Conservation (phyloP, 2,888 invertebrate species). For the Seira ritae region DNA sequence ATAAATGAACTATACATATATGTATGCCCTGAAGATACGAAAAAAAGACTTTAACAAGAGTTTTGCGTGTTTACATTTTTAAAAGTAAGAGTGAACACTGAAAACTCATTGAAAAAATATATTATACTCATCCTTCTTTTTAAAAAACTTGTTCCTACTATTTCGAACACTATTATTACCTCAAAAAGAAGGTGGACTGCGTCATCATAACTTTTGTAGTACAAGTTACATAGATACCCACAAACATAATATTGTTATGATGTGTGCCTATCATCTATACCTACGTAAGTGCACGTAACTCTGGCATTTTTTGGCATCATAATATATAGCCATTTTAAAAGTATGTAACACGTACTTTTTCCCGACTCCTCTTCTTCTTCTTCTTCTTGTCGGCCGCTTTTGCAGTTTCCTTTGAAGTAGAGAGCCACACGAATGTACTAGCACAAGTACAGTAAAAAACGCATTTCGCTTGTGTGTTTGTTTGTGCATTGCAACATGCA, state of each 20-base stretch:
- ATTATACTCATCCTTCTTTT: neutral
- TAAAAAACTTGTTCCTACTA: neutral
- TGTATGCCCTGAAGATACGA: neutral
- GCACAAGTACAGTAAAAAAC: too few relatives aligned
- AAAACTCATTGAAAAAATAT: neutral
- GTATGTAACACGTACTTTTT: neutral
- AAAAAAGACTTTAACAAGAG: slow-evolving; percentile 36
- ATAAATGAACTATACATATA: too few relatives aligned
- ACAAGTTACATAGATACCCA: neutral
- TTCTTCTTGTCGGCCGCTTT: neutral
- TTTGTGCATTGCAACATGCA: neutral
- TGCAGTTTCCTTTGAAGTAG: neutral
- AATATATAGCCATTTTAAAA: neutral
- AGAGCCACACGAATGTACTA: too few relatives aligned
- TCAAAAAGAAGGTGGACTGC: neutral
- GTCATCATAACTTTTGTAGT: neutral
- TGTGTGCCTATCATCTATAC: too few relatives aligned
- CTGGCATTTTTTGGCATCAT: neutral
- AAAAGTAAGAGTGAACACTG: neutral
- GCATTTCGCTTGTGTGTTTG: too few relatives aligned
- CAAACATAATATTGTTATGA: neutral
- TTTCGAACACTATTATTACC: neutral
- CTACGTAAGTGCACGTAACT: too few relatives aligned
- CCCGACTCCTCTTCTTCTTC: too few relatives aligned
- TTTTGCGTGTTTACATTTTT: slow-evolving; percentile 51